Evolutionary conservation across 2,888 invertebrate species (phyloP).

Genomic region (Colletes collaris): DNA sequence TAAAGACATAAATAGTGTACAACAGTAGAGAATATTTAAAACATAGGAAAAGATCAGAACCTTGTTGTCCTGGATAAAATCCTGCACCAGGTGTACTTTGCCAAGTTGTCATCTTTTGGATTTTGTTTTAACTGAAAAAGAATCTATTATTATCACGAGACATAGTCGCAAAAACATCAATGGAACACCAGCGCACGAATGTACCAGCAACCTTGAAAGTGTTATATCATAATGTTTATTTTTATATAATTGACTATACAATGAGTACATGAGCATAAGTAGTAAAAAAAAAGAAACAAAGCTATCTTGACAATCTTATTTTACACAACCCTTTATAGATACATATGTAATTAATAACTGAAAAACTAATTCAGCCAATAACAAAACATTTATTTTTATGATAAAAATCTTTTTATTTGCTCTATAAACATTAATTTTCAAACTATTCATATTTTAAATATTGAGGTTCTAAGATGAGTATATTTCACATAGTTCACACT

Average conservation of each 20-base stretch:
- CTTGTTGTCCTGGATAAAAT: constrained; percentile 81
- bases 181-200: constrained; percentile 51
- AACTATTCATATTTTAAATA: too few species aligned
- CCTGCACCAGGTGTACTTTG: constrained; percentile 79
- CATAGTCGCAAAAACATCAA: constrained; percentile 26
- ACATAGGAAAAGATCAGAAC: constrained; percentile 71
- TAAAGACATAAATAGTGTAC: constrained; percentile 9
- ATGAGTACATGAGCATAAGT: too few species aligned
- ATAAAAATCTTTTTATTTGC: too few species aligned
- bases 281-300: too few species aligned
- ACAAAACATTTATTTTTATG: too few species aligned
- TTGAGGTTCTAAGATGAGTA: too few species aligned
- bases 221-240: neutral
- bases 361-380: too few species aligned
- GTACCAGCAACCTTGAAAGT: constrained; percentile 42
- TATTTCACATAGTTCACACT: too few species aligned
- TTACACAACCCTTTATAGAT: too few species aligned
- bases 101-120: constrained; percentile 80
- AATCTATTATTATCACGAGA: constrained; percentile 71
- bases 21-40: constrained; percentile 31
- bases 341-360: too few species aligned
- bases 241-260: neutral
- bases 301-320: too few species aligned
- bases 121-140: constrained; percentile 76
- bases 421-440: too few species aligned